These are phyloP conservation scores for Rattus norvegicus DNA, from an alignment of 2,113 vertebrate species.

Conservation along the genomic window GRCr8 NC_086035.1:64716001-64716500, in stretches of 20 bases:
- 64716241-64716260: conserved; percentile 25
- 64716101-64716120: background rate
- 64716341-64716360: too few species aligned
- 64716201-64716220: background rate
- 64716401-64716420: too few species aligned
- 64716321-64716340: background rate
- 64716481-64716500: background rate
- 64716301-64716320: background rate
- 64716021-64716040: background rate
- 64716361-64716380: background rate
- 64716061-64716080: background rate
- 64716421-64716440: background rate
- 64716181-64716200: background rate
- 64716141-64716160: background rate
- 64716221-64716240: background rate
- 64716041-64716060: background rate
- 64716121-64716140: background rate
- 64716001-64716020: background rate
- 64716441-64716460: fast-evolving
- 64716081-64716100: background rate
- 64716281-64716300: background rate
- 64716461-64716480: background rate
- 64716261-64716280: background rate
- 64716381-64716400: background rate
- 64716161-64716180: background rate